Evolutionary conservation across 1,140 invertebrate genomes (phyloP).

Genomic region (Ylistrum balloti): DNA sequence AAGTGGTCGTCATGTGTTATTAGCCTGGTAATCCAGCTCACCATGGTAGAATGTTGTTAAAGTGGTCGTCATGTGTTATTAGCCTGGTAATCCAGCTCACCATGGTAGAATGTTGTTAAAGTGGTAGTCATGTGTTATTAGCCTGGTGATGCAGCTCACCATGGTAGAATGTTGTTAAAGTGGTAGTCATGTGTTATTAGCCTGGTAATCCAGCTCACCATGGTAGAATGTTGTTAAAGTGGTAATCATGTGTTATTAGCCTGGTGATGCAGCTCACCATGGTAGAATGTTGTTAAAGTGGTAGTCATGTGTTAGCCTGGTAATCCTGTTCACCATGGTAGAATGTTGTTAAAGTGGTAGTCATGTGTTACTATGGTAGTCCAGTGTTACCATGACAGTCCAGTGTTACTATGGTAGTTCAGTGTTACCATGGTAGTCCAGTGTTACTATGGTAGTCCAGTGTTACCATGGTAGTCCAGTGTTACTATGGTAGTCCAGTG

Average conservation of each 20-base stretch:
- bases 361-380: not conserved
- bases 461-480: not conserved
- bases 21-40: too few relatives aligned
- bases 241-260: not conserved
- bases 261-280: too few relatives aligned
- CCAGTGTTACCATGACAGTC: too few relatives aligned
- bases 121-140: not conserved
- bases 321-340: not conserved
- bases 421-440: too few relatives aligned
- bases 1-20: not conserved
- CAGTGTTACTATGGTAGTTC: too few relatives aligned
- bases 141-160: too few relatives aligned
- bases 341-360: too few relatives aligned
- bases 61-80: not conserved
- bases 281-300: too few relatives aligned
- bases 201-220: too few relatives aligned
- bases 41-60: not conserved
- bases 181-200: not conserved
- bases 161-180: not conserved
- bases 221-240: not conserved
- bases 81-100: too few relatives aligned
- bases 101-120: not conserved
- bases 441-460: too few relatives aligned
- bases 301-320: not conserved
- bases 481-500: not conserved